Conservation (phyloP, 2,888 invertebrate species). For the Miltochrista miniata region DNA sequence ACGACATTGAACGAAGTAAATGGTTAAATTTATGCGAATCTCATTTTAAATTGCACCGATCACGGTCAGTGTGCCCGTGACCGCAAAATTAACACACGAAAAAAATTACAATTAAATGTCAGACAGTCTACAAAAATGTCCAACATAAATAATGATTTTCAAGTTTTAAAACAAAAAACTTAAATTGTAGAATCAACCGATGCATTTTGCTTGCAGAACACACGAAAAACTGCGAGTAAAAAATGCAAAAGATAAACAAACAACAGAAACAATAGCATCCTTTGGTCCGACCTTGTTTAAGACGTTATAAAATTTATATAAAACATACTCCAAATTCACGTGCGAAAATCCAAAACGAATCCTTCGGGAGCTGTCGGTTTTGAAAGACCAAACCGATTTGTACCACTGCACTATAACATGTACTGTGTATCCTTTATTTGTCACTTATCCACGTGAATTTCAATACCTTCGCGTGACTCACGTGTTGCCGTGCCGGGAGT, state of each 20-base stretch:
- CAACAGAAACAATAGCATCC: constrained; percentile 40
- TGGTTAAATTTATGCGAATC: background rate
- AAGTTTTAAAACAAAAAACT: no score
- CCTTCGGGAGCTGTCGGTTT: constrained; percentile 45
- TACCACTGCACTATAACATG: constrained; percentile 29
- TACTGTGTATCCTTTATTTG: constrained; percentile 3
- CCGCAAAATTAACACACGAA: constrained; percentile 5
- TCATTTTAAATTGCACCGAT: background rate
- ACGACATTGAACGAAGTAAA: background rate
- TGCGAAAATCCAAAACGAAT: constrained; percentile 37
- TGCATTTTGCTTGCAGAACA: background rate
- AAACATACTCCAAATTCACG: constrained; percentile 24
- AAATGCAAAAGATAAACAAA: constrained; percentile 6
- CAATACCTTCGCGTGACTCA: background rate
- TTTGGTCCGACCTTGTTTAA: constrained; percentile 52
- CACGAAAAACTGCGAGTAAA: background rate
- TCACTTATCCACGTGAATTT: background rate
- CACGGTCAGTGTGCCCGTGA: background rate
- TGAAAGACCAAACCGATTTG: constrained; percentile 47
- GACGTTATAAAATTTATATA: constrained; percentile 10
- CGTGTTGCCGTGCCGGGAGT: constrained; percentile 26
- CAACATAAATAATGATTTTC: constrained; percentile 3
- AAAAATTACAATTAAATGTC: background rate
- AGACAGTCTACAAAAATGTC: background rate
- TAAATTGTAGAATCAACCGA: no score